phyloP scores from a whole-genome alignment of 2,113 vertebrate genomes.

The Poeciliopsis retropinna region DNA sequence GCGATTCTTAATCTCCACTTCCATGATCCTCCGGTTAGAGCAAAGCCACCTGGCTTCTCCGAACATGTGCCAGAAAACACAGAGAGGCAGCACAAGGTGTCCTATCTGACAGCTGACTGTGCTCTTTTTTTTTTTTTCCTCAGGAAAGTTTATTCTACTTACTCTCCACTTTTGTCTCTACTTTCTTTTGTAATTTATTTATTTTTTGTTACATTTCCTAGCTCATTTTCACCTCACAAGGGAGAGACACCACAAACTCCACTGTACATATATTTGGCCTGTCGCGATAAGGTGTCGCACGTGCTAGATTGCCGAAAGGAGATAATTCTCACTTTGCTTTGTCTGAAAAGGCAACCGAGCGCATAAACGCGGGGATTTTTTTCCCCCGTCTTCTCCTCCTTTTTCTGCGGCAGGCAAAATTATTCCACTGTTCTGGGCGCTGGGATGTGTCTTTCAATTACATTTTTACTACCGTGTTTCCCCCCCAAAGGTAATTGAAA shows the following conservation, averaged over 20 bases:
- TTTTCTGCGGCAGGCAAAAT: neutral
- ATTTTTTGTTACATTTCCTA: neutral
- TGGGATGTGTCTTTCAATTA: neutral
- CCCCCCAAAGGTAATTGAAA: conserved; percentile 22
- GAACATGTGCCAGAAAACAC: conserved; percentile 11
- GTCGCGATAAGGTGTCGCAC: conserved; percentile 2
- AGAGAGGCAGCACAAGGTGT: conserved; percentile 3
- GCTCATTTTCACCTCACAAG: conserved; percentile 22
- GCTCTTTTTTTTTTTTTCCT: neutral
- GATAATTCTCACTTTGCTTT: conserved; percentile 15
- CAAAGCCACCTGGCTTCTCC: conserved; percentile 50
- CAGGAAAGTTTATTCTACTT: conserved; percentile 2
- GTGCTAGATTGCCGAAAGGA: neutral
- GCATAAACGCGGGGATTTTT: neutral
- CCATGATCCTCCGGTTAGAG: conserved; percentile 33
- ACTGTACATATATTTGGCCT: conserved; percentile 6
- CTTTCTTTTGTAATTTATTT: neutral
- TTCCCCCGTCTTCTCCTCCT: neutral
- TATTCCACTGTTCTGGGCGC: neutral
- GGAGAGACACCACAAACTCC: neutral
- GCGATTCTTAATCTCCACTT: conserved; percentile 54
- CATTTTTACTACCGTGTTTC: conserved; percentile 12
- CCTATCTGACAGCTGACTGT: conserved; percentile 3
- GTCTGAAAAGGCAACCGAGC: neutral
- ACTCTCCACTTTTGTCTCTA: neutral